phyloP scores from a whole-genome alignment of 2,888 invertebrate genomes.

The Liopterus haemorrhoidalis region DNA sequence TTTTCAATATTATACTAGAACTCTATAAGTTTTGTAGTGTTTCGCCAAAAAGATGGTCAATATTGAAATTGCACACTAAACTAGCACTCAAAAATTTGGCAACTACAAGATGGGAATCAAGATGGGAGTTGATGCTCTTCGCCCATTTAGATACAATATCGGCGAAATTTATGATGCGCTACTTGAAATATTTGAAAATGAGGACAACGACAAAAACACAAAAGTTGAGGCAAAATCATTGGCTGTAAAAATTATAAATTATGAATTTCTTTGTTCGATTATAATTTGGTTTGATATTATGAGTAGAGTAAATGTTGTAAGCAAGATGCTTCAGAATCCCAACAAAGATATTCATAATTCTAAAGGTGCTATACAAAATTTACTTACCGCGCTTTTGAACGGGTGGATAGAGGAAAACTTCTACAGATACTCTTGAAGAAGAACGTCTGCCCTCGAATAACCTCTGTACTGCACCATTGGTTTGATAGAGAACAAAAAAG shows the following conservation, averaged over 20 bases:
- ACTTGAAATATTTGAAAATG: slow-evolving; percentile 5
- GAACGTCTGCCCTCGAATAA: no score
- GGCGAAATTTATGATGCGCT: slow-evolving; percentile 5
- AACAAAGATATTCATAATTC: no score
- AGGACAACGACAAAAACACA: slow-evolving; percentile 1
- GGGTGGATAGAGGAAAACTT: no score
- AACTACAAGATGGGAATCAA: slow-evolving; percentile 5
- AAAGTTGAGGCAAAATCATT: slow-evolving; percentile 1
- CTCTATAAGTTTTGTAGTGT: slow-evolving; percentile 20
- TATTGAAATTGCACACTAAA: slow-evolving; percentile 6
- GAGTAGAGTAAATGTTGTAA: slow-evolving; percentile 2
- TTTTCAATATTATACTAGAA: slow-evolving; percentile 21
- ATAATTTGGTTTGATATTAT: slow-evolving; percentile 6
- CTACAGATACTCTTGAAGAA: no score
- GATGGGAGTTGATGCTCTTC: slow-evolving; percentile 1
- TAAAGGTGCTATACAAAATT: no score
- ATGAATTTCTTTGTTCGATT: slow-evolving; percentile 3
- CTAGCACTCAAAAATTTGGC: slow-evolving; percentile 6
- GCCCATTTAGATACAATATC: neutral
- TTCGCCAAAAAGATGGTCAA: slow-evolving; percentile 20
- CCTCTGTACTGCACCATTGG: no score
- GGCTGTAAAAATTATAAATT: slow-evolving; percentile 8
- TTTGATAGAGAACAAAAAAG: no score
- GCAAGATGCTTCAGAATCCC: slow-evolving; percentile 5
- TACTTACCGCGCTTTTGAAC: no score